Conservation (phyloP, 92 coral and sea anemone species). For the Palythoa caribaeorum region DNA sequence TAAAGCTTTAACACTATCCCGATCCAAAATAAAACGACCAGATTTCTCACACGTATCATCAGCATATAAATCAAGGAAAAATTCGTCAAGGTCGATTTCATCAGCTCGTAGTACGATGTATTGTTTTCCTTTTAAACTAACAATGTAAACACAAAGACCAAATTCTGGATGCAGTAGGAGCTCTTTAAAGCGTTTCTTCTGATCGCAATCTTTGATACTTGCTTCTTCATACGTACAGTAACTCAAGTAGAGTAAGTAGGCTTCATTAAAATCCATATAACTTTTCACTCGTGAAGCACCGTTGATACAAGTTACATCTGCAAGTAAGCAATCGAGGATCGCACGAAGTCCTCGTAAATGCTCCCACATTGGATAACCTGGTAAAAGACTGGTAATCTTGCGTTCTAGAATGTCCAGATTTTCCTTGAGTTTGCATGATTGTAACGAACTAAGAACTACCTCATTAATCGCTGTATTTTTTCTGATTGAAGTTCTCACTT, state of each 20-base stretch:
- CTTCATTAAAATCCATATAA: constrained; percentile 45
- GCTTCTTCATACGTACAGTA: constrained; percentile 21
- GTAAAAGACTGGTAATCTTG: constrained; percentile 22
- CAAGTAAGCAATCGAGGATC: constrained; percentile 43
- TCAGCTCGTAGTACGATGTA: constrained; percentile 46
- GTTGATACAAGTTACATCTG: constrained; percentile 25
- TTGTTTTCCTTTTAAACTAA: constrained; percentile 29
- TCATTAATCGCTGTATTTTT: constrained; percentile 13
- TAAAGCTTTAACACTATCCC: constrained; percentile 4
- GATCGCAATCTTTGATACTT: constrained; percentile 8
- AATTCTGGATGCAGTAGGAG: constrained; percentile 41
- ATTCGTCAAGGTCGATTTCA: constrained; percentile 41
- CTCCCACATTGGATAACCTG: constrained; percentile 13
- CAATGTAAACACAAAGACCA: constrained; percentile 54
- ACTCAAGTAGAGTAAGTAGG: constrained; percentile 30
- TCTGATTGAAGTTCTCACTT: constrained; percentile 15
- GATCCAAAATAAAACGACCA: constrained; percentile 13
- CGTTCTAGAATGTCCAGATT: constrained; percentile 27
- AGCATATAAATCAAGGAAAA: constrained; percentile 8
- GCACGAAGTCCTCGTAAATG: constrained; percentile 33
- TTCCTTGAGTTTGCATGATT: constrained; percentile 37
- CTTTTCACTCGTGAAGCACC: constrained; percentile 42
- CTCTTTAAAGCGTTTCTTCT: constrained; percentile 5
- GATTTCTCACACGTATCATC: constrained; percentile 6
- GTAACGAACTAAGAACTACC: constrained; percentile 39